phyloP scores from a whole-genome alignment of 2,797 vertebrate genomes.

The Hypotaenidia philippensis region DNA sequence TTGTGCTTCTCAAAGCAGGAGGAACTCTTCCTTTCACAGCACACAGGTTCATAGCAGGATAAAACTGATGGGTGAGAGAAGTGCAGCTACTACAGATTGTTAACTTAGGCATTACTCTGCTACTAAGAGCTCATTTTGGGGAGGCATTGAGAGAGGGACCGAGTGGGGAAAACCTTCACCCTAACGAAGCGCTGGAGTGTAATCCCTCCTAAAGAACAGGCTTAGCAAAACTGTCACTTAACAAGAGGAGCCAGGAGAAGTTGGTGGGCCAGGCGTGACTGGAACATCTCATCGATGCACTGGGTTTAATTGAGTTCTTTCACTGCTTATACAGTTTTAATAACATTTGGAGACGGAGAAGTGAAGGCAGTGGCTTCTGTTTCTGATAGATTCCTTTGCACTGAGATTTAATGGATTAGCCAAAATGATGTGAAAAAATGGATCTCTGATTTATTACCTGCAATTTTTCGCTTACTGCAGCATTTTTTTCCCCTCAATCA shows the following conservation, averaged over 20 bases:
- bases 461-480: conserved; percentile 83
- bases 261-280: neutral
- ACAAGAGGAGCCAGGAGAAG: neutral
- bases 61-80: neutral
- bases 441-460: conserved; percentile 86
- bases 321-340: neutral
- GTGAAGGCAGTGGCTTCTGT: conserved; percentile 69
- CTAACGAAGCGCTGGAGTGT: rapidly evolving
- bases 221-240: neutral
- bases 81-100: neutral
- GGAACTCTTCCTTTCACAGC: neutral
- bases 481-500: conserved; percentile 67
- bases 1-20: neutral
- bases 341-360: neutral
- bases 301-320: neutral
- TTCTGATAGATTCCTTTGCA: conserved; percentile 82
- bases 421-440: conserved; percentile 83
- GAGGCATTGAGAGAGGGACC: rapidly evolving
- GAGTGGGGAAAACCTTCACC: neutral
- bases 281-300: neutral
- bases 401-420: conserved; percentile 88
- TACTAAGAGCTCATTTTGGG: neutral
- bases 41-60: rapidly evolving
- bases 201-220: neutral
- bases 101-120: neutral